Conservation (phyloP, 2,797 vertebrate species). For the Periparus ater region DNA sequence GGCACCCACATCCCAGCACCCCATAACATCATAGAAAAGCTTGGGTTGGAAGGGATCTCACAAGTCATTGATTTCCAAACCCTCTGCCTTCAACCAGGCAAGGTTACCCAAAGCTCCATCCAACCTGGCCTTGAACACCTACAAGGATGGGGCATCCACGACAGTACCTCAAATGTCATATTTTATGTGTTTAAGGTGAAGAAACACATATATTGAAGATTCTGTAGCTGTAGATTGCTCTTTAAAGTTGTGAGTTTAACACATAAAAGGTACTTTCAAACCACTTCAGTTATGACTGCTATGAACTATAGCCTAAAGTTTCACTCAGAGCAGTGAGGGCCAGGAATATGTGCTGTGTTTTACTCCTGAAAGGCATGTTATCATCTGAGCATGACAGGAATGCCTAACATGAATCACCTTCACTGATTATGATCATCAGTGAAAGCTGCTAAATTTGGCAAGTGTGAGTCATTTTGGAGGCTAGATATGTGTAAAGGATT, state of each 20-base stretch:
- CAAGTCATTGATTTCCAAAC: background rate
- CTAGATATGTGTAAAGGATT: background rate
- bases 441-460: background rate
- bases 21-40: background rate
- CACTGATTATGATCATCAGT: background rate
- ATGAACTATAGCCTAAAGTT: background rate
- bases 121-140: background rate
- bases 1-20: background rate
- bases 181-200: background rate
- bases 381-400: background rate
- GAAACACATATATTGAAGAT: background rate
- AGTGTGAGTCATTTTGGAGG: background rate
- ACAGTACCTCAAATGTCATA: background rate
- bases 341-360: background rate
- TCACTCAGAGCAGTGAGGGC: background rate
- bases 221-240: background rate
- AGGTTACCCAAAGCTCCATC: background rate
- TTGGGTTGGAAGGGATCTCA: background rate
- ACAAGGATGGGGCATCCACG: background rate
- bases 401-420: background rate
- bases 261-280: background rate
- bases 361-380: background rate
- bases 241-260: background rate
- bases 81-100: background rate
- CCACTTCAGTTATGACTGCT: background rate